Evolutionary conservation across 2,797 vertebrate species (phyloP).

Genomic region (Holocentrus rufus): DNA sequence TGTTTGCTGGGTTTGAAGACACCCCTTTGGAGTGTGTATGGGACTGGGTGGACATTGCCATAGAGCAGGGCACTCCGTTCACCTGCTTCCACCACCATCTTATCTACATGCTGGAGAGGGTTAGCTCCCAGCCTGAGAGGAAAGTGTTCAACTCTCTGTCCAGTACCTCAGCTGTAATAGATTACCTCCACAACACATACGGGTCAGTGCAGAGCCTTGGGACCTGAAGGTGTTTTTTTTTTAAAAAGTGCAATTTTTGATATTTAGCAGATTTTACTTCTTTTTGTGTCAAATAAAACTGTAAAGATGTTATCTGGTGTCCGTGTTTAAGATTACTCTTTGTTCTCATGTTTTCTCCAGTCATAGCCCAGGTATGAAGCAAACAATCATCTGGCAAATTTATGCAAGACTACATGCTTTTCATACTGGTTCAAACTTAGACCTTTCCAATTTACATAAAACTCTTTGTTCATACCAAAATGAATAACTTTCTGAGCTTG

Average conservation of each 20-base stretch:
- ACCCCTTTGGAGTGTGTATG: constrained; percentile 93
- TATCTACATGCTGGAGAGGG: constrained; percentile 97
- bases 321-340: constrained; percentile 1
- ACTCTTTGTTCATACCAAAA: too few relatives aligned
- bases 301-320: background rate
- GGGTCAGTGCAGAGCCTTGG: constrained; percentile 69
- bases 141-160: constrained; percentile 93
- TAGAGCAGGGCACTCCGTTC: constrained; percentile 93
- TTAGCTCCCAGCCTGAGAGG: constrained; percentile 95
- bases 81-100: constrained; percentile 97
- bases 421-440: too few relatives aligned
- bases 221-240: constrained; percentile 44
- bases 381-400: background rate
- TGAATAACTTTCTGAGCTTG: too few relatives aligned
- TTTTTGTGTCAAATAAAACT: constrained; percentile 60
- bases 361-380: background rate
- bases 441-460: too few relatives aligned
- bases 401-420: too few relatives aligned
- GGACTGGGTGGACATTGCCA: constrained; percentile 94
- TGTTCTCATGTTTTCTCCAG: background rate
- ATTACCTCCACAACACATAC: constrained; percentile 91
- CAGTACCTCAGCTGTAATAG: constrained; percentile 92
- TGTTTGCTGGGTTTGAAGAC: constrained; percentile 94
- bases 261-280: constrained; percentile 30
- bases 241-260: background rate